Evolutionary conservation across 2,797 vertebrate species (phyloP).

Genomic region (Gymnoscopelus microlampas): DNA sequence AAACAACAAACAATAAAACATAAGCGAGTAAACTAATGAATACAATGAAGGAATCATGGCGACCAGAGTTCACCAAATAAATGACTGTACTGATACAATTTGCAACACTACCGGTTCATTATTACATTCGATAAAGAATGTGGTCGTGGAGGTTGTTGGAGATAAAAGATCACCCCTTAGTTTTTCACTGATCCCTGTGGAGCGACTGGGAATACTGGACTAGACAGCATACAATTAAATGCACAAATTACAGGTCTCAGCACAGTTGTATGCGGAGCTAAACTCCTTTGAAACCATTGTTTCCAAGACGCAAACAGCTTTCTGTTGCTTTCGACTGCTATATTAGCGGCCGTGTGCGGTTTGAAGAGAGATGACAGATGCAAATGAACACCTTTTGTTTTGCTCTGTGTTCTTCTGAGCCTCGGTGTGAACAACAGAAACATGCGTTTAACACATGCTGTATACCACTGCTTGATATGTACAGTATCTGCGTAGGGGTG

Average conservation of each 20-base stretch:
- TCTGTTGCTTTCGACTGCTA: conserved; percentile 45
- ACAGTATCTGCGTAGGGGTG: too few relatives aligned
- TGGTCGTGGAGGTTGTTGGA: conserved; percentile 9
- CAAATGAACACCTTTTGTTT: conserved; percentile 38
- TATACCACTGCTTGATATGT: too few relatives aligned
- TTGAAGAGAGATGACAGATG: conserved; percentile 48
- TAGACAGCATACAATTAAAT: conserved; percentile 65
- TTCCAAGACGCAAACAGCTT: conserved; percentile 35
- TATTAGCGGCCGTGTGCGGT: conserved; percentile 37
- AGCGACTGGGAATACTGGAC: conserved; percentile 35
- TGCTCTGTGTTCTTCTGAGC: conserved; percentile 4
- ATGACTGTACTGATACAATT: conserved; percentile 46
- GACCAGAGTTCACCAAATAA: conserved; percentile 45
- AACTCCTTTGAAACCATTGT: conserved; percentile 47
- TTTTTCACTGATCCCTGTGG: conserved; percentile 20
- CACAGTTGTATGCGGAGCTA: conserved; percentile 50
- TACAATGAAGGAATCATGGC: conserved; percentile 50
- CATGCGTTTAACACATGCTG: too few relatives aligned
- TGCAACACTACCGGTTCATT: conserved; percentile 44
- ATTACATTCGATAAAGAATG: conserved; percentile 47
- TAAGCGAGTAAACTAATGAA: conserved; percentile 37
- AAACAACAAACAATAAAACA: conserved; percentile 14
- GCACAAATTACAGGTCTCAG: conserved; percentile 62
- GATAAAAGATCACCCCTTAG: conserved; percentile 29
- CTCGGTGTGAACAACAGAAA: background rate